Conservation (phyloP, 2,888 invertebrate genomes). For the Parnassius apollo region DNA sequence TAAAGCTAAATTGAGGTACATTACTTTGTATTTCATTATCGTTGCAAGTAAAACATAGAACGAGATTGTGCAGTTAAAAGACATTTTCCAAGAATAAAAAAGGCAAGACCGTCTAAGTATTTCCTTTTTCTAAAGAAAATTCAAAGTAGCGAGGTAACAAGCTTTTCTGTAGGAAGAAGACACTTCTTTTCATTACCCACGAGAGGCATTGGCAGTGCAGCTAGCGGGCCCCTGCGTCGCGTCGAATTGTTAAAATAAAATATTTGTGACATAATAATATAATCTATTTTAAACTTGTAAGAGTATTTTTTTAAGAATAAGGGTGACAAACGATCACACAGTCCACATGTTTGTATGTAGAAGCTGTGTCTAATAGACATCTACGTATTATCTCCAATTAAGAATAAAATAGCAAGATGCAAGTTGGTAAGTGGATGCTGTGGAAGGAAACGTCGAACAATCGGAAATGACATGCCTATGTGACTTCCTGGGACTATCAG, state of each 20-base stretch:
- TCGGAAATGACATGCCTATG: too few relatives aligned
- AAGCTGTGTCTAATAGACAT: too few relatives aligned
- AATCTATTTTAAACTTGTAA: not conserved
- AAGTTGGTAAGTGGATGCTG: too few relatives aligned
- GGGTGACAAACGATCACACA: too few relatives aligned
- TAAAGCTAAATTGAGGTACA: too few relatives aligned
- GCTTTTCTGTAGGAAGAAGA: conserved; percentile 31
- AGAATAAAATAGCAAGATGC: too few relatives aligned
- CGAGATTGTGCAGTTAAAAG: conserved; percentile 3
- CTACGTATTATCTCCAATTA: too few relatives aligned
- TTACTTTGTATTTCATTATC: conserved; percentile 5
- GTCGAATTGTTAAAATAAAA: conserved; percentile 7
- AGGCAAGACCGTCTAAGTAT: conserved; percentile 16
- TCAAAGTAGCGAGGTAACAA: conserved; percentile 32
- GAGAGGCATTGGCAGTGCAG: conserved; percentile 29
- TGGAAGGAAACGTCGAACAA: too few relatives aligned
- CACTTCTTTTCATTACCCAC: conserved; percentile 35
- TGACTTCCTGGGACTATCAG: too few relatives aligned
- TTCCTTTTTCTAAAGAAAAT: conserved; percentile 31
- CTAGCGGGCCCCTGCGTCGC: not conserved
- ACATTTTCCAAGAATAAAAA: conserved; percentile 7
- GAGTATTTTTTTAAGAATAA: too few relatives aligned
- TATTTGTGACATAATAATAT: conserved; percentile 4
- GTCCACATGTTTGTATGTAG: too few relatives aligned
- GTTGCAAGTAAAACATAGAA: conserved; percentile 9